A percentile compares a stretch with the other conserved stretches of the same genome.
Evolutionary conservation across 2,113 vertebrate species (phyloP).

Genomic region (Istiophorus platypterus): DNA sequence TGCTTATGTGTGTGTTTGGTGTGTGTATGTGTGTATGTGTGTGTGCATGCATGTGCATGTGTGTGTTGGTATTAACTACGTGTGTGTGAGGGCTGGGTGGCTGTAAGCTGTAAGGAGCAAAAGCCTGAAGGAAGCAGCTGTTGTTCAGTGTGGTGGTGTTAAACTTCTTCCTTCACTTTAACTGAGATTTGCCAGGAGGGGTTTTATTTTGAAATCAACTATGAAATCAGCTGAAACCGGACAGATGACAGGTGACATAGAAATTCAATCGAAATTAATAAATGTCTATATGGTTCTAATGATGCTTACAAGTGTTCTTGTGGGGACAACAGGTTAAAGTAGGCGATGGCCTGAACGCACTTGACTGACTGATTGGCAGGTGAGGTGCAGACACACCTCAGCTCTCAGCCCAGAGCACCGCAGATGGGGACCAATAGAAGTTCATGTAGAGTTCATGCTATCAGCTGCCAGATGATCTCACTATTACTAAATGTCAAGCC

Average conservation of each 20-base stretch:
- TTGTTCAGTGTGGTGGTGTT: neutral
- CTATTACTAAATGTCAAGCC: neutral
- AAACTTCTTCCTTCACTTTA: neutral
- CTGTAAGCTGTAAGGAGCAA: too few relatives aligned
- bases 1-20: neutral
- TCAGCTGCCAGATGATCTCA: constrained; percentile 31
- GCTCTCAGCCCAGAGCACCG: neutral
- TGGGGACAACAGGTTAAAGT: neutral
- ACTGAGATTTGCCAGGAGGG: neutral
- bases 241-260: neutral
- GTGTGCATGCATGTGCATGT: too few relatives aligned
- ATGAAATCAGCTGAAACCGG: neutral
- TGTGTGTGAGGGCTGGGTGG: too few relatives aligned
- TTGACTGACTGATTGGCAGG: constrained; percentile 26
- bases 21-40: too few relatives aligned
- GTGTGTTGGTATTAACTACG: neutral
- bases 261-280: neutral
- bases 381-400: constrained; percentile 5
- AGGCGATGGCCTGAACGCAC: neutral
- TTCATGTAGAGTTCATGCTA: constrained; percentile 49
- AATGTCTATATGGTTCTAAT: neutral
- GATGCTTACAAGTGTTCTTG: neutral
- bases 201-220: neutral
- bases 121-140: too few relatives aligned
- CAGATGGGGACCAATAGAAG: constrained; percentile 50